Base-by-base conservation (phyloP, 1,140 invertebrate genomes). In the Ericerus pela region DNA sequence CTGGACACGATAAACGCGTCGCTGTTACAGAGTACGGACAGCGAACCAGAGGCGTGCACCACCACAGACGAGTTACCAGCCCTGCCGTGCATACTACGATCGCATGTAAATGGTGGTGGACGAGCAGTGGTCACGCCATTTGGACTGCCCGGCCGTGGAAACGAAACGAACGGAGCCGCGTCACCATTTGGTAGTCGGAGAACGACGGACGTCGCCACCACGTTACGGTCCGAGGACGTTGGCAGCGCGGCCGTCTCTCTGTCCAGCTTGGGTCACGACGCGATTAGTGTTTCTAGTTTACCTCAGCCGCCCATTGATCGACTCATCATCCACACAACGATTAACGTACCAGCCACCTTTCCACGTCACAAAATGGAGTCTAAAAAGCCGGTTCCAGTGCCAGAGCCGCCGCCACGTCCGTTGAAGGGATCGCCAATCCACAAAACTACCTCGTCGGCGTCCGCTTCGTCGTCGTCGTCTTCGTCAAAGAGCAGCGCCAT, bases 361-460 rank as follows among this genome's bases (percentile, higher is more conserved):
- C 62, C 62, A 2, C 38, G 62, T 38, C 60, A 62, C 52, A 67
- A 65, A 61, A 28, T 61, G 0, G 67, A 72, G 37, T 60, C 58
- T 11, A 69, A 65, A 52, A 51, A 58, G 20, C 61, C 62, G 53
- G 28, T 66, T 10, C 73, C 73, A 3, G 73, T 73, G 2, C 68
- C 71, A 58, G 73, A 73, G 10, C 73, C 72, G 24, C 73, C 72
- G 24, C 73, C 73, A 41, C 65, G 73, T 28, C 73, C 71, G 55
- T 60, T 58, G 10, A 60, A 58, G 16, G 56, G 56, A 5, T 18
- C 16, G 5, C 6, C 41, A 10, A 24, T 6, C 4, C 41, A 47
- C n/a, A n/a, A n/a, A n/a, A n/a, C n/a, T n/a, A n/a, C n/a, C n/a
- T n/a, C n/a, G n/a, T n/a, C n/a, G n/a, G n/a, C n/a, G n/a, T n/a